phyloP scores from a whole-genome alignment of 2,888 invertebrate species.

The Pandemis cinnamomeana region DNA sequence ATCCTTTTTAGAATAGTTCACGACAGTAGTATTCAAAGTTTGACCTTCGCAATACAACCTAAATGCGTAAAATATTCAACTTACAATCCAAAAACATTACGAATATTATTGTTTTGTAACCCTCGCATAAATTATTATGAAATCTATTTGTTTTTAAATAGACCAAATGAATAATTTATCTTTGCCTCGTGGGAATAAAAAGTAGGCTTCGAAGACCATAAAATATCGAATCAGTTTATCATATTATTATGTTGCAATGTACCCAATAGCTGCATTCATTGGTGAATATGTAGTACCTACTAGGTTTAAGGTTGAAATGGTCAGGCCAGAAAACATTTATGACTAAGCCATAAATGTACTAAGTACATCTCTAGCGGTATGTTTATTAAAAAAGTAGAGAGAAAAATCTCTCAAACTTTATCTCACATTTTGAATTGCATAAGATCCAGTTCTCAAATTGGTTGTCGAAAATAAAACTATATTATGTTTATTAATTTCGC shows the following conservation, averaged over 20 bases:
- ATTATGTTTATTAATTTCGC: too few relatives aligned
- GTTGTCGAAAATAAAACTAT: too few relatives aligned
- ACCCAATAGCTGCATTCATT: not conserved
- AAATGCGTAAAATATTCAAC: constrained; percentile 3
- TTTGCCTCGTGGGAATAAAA: constrained; percentile 20
- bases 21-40: not conserved
- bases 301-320: too few relatives aligned
- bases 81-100: constrained; percentile 1
- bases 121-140: constrained; percentile 31
- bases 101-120: constrained; percentile 21
- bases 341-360: too few relatives aligned
- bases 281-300: not conserved
- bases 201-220: constrained; percentile 25
- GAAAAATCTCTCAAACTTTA: too few relatives aligned
- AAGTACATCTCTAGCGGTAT: too few relatives aligned
- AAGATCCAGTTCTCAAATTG: too few relatives aligned
- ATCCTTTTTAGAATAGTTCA: not conserved
- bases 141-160: constrained; percentile 15
- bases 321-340: too few relatives aligned
- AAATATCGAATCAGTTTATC: constrained; percentile 15
- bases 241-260: constrained; percentile 5
- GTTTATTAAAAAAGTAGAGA: too few relatives aligned
- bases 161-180: constrained; percentile 24
- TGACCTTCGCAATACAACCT: constrained; percentile 1
- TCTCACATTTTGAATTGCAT: too few relatives aligned